Evolutionary conservation across 64 coral and sea anemone species (phyloP).

Genomic region (Pachyseris speciosa): DNA sequence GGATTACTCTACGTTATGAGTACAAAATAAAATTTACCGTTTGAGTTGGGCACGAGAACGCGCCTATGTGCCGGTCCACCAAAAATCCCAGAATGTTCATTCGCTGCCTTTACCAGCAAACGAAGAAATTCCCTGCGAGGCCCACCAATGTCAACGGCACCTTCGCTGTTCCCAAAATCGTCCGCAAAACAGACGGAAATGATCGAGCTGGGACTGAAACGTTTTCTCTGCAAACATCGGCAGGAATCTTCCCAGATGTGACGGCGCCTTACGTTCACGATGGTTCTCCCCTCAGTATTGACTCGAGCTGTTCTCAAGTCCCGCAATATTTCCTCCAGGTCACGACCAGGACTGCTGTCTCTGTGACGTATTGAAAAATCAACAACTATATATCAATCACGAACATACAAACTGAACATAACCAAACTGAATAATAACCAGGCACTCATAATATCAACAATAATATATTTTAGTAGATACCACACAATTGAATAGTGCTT

Average conservation of each 20-base stretch:
- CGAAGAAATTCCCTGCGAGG: slow-evolving; percentile 43
- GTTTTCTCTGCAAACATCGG: slow-evolving; percentile 18
- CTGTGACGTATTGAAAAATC: background rate
- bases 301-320: background rate
- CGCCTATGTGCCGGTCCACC: background rate
- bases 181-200: slow-evolving; percentile 59
- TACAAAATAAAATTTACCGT: background rate
- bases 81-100: slow-evolving; percentile 52
- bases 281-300: background rate
- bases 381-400: background rate
- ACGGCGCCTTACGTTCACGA: slow-evolving; percentile 1
- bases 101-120: slow-evolving; percentile 38
- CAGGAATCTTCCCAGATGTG: slow-evolving; percentile 26
- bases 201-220: background rate
- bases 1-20: background rate
- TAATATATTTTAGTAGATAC: too few species aligned
- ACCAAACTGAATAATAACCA: background rate
- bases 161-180: slow-evolving; percentile 50
- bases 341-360: background rate
- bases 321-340: slow-evolving; percentile 2
- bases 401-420: too few species aligned
- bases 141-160: slow-evolving; percentile 49
- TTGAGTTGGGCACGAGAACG: background rate
- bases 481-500: too few species aligned
- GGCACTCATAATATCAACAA: background rate